phyloP scores from a whole-genome alignment of 2,888 invertebrate genomes.

The Phaedon cochleariae region DNA sequence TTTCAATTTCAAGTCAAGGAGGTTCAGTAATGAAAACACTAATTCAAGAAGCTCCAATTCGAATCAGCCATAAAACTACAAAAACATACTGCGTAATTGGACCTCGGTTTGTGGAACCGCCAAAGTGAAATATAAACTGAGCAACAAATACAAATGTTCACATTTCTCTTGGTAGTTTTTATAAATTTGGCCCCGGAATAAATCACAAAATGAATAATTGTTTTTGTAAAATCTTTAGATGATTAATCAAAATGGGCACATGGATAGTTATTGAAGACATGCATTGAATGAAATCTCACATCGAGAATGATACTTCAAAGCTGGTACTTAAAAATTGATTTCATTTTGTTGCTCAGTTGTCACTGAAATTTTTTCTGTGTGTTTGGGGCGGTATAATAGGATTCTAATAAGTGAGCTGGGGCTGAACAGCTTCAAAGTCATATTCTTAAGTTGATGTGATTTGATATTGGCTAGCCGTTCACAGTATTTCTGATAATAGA shows the following conservation, averaged over 20 bases:
- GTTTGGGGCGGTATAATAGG: too few species aligned
- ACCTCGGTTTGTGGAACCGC: slow-evolving; percentile 5
- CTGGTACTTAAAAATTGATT: neutral
- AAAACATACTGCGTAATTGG: slow-evolving; percentile 6
- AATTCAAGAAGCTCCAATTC: slow-evolving; percentile 4
- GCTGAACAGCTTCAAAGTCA: slow-evolving; percentile 42
- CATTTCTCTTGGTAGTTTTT: too few species aligned
- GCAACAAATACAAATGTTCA: neutral
- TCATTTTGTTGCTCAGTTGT: neutral
- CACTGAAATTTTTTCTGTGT: neutral
- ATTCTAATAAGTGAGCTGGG: slow-evolving; percentile 51
- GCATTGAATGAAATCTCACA: too few species aligned
- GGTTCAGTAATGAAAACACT: neutral
- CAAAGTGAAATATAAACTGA: neutral
- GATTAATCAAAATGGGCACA: too few species aligned
- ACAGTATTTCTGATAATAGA: neutral
- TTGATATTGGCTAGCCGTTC: neutral
- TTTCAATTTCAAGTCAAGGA: neutral
- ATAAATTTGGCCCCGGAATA: neutral
- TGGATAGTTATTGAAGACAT: too few species aligned
- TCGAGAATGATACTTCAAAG: too few species aligned
- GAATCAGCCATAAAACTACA: slow-evolving; percentile 9
- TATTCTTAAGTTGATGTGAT: slow-evolving; percentile 36
- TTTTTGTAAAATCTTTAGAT: too few species aligned
- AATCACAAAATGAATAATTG: too few species aligned